A percentile compares a stretch with the other conserved stretches of the same genome.
These are phyloP conservation scores for Triplophysa tibetana DNA, from an alignment of 2,113 vertebrate genomes.

Conservation along the genomic window DNA sequence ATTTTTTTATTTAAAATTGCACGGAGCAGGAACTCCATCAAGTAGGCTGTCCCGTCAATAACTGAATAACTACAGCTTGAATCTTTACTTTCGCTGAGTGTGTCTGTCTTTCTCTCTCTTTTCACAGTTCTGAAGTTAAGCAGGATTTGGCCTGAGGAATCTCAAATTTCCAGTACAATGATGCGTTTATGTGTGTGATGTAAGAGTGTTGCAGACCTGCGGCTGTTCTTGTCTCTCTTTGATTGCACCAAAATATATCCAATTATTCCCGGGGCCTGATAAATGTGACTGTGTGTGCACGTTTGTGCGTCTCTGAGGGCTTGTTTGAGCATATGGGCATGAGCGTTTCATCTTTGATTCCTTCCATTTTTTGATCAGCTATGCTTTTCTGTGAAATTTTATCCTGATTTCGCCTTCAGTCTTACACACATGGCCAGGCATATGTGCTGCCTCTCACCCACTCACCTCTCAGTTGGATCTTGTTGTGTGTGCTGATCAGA, in stretches of 20 bases:
- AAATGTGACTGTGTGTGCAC: constrained; percentile 18
- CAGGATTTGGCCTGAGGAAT: constrained; percentile 13
- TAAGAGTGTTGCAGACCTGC: background rate
- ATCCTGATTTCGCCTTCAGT: constrained; percentile 6
- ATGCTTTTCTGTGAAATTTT: constrained; percentile 4
- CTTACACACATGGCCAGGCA: background rate
- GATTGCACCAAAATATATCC: constrained; percentile 38
- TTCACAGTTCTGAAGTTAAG: background rate
- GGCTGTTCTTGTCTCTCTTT: constrained; percentile 34
- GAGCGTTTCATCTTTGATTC: constrained; percentile 14
- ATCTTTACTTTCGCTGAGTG: background rate
- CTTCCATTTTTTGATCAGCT: background rate
- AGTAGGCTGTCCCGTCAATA: constrained; percentile 20
- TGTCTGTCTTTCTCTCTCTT: background rate
- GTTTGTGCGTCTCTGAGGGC: constrained; percentile 18
- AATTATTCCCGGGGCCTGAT: constrained; percentile 23
- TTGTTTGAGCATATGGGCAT: background rate
- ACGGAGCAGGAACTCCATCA: background rate
- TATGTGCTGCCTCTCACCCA: constrained; percentile 10
- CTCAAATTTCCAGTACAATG: constrained; percentile 1
- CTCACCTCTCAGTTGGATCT: background rate
- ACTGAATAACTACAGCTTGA: constrained; percentile 6
- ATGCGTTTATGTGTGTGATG: background rate
- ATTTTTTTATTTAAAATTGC: constrained; percentile 18
- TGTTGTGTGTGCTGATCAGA: background rate